Base-by-base conservation (phyloP, 1,140 invertebrate species). In the Brachystomella parvula region DNA sequence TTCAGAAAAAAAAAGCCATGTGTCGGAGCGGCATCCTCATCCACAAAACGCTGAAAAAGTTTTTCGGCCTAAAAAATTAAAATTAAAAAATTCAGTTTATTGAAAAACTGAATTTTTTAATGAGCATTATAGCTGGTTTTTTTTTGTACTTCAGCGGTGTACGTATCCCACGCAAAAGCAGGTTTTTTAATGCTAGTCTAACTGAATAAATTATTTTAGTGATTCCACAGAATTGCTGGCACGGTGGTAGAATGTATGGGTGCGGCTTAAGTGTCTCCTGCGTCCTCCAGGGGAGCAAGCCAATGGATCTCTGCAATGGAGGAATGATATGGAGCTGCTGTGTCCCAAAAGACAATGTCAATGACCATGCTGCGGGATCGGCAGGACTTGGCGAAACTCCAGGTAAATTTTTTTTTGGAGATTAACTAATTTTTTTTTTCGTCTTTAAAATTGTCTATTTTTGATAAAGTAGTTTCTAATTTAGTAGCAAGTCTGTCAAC, bases 181-280 rank as follows among this genome's bases (percentile, higher is more conserved):
- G n/a, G n/a, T n/a, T n/a, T n/a, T n/a, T n/a, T n/a, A n/a, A n/a
- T n/a, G n/a, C n/a, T n/a, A n/a, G n/a, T n/a, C n/a, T 19, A 56
- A n/a, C 6, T 9, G n/a, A n/a, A n/a, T n/a, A n/a, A n/a, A n/a
- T n/a, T n/a, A 58, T 84, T 85, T 35, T 83, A 94, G 92, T 94
- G 85, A 93, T 94, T 75, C 92, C 92, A 1, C 91, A 94, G 76
- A 87, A 87, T 26, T 96, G 92, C 76, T 88, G 89, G 73, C 93
- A 90, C 82, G 86, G 89, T 72, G 90, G 90, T n/a, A 83, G 87
- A 6, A 86, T 87, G 75, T 94, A 90, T 80, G 86, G 90, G 68
- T 96, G 92, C 75, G 89, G 90, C 0, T 81, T 94, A 57, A 92
- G 90, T 76, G 88, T 96, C 69, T 89, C 89, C 56, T 96, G 92